These are phyloP conservation scores for Lepidochitona cinerea DNA, from an alignment of 2,888 invertebrate genomes.

Conservation along the genomic window DNA sequence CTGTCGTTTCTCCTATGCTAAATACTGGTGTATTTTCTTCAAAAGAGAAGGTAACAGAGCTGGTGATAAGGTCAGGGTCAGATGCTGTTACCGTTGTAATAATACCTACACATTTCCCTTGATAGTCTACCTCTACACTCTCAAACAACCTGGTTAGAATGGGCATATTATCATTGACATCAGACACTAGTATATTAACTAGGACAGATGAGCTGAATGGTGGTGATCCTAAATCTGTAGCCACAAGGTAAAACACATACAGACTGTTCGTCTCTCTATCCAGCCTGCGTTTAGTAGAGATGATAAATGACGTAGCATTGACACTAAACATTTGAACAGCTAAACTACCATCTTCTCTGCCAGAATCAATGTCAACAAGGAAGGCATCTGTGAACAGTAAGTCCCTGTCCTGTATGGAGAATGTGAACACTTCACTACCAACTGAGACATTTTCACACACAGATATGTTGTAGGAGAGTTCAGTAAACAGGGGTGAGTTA, in stretches of 20 bases:
- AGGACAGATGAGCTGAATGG: background rate
- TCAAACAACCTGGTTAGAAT: background rate
- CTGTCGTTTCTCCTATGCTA: no score
- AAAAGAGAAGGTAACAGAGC: no score
- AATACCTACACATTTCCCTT: background rate
- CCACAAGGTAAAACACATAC: background rate
- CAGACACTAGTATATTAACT: background rate
- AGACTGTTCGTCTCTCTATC: background rate
- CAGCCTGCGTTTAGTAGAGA: background rate
- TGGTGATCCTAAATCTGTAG: background rate
- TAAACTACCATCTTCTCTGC: background rate
- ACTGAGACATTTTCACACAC: background rate
- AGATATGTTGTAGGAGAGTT: background rate
- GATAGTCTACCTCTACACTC: background rate
- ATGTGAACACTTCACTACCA: background rate
- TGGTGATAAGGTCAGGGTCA: background rate
- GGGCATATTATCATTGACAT: background rate
- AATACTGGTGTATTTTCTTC: no score
- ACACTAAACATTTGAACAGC: background rate
- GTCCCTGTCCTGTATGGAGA: background rate
- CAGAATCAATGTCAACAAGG: background rate
- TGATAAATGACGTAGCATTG: background rate
- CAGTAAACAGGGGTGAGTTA: conserved; percentile 21
- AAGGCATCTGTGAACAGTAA: background rate
- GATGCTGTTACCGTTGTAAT: background rate